Base-by-base conservation (phyloP, 2,888 invertebrate genomes). In the Drosophila hamatofila region DNA sequence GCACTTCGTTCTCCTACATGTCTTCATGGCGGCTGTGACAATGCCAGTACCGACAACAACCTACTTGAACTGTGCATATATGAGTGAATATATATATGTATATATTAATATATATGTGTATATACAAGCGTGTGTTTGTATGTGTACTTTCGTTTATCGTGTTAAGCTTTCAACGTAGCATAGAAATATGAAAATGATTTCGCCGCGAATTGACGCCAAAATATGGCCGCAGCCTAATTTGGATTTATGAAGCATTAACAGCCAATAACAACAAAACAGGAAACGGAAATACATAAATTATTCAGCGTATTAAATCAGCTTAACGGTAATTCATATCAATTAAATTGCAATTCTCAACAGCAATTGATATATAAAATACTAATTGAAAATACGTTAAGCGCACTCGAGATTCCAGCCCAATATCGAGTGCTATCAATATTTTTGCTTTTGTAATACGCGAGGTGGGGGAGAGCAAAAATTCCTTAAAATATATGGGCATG, bases 231-330 rank as follows among this genome's bases (percentile, higher is more conserved):
- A 52, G 69, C 37, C 57, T 57, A 56, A 73, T 77, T 70, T 55
- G 51, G 46, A 46, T 51, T 69, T 69, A 74, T 72, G 70, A 71
- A 82, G 61, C 64, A 74, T 82, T 72, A 23, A 61, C 71, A 70
- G 16, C 61, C 61, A 42, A 23, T 41, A 41, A 12, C 41, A 37
- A 11, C 49, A 37, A 11, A 35, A 18, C 55, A 21, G 56, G 30
- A 42, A 61, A 25, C 46, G 57, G 30, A 68, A 72, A 68, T 63
- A 52, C 66, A 70, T 80, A 41, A 55, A 46, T 62, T 46, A 71
- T 63, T 56, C 27, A 66, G 49, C 33, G 48, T n/a, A 75, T 75
- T 75, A 60, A 71, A 62, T 66, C 54, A 56, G 75, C 70, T 66
- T 63, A 66, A 41, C 52, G 64, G n/a, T 59, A 62, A 76, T 71